phyloP scores from a whole-genome alignment of 2,888 invertebrate species.

The Stenodema calcarata region DNA sequence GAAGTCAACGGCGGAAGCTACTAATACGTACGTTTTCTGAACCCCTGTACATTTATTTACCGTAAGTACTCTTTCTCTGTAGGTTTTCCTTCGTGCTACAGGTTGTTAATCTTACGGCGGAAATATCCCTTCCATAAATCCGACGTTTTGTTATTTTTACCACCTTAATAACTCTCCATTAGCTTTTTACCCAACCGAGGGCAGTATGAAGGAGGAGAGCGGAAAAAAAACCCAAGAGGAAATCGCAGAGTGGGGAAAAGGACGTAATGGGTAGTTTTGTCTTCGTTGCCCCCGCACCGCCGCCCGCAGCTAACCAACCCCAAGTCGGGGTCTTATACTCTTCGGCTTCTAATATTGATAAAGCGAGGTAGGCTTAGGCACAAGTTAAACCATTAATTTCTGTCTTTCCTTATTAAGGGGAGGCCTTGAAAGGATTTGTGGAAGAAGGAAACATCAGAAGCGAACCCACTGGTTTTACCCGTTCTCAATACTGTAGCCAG shows the following conservation, averaged over 20 bases:
- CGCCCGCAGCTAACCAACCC: not conserved
- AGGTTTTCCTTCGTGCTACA: not conserved
- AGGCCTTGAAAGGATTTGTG: constrained; percentile 46
- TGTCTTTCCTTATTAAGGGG: constrained; percentile 47
- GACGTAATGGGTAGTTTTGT: constrained; percentile 43
- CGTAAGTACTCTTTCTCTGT: too few species aligned
- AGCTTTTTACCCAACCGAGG: not conserved
- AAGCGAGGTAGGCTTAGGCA: constrained; percentile 46
- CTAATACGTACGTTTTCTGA: too few species aligned
- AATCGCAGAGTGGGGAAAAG: not conserved
- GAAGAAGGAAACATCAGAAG: constrained; percentile 4
- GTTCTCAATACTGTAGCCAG: too few species aligned
- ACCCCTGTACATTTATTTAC: too few species aligned
- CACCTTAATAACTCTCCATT: constrained; percentile 42
- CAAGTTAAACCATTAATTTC: constrained; percentile 49
- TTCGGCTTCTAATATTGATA: constrained; percentile 45
- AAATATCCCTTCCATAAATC: not conserved
- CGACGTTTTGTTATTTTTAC: constrained; percentile 34
- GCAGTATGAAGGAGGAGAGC: not conserved
- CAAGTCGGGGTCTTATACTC: not conserved
- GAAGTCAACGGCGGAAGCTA: too few species aligned
- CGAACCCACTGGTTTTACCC: too few species aligned
- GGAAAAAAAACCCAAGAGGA: not conserved
- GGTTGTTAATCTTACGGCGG: not conserved
- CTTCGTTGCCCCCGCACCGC: not conserved